Evolutionary conservation across 2,888 invertebrate species (phyloP).

Genomic region (Chirona hameri): DNA sequence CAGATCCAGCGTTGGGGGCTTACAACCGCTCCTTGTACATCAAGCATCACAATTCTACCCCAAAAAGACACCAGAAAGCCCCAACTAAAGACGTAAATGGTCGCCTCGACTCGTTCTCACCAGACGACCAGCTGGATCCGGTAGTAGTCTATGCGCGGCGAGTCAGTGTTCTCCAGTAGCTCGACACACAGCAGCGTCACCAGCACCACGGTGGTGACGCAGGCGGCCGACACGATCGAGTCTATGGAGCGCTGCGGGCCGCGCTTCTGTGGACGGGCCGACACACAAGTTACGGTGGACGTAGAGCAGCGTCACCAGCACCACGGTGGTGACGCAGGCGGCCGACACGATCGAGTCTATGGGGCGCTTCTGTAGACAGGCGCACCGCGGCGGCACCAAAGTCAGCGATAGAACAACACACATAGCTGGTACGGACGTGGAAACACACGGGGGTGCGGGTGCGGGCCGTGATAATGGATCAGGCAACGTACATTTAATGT

Average conservation of each 20-base stretch:
- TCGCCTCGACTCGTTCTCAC: constrained; percentile 29
- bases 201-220: constrained; percentile 78
- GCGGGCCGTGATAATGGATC: too few relatives aligned
- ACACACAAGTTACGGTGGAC: constrained; percentile 48
- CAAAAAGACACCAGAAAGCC: too few relatives aligned
- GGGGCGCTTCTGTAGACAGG: constrained; percentile 65
- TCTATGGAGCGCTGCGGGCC: constrained; percentile 95
- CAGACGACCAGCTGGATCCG: constrained; percentile 37
- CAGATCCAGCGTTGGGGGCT: too few relatives aligned
- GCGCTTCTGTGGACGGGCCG: constrained; percentile 63
- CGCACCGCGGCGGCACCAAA: too few relatives aligned
- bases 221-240: constrained; percentile 90
- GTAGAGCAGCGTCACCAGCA: constrained; percentile 81
- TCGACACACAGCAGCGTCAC: constrained; percentile 87
- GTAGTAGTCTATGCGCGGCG: constrained; percentile 35
- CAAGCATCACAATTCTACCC: too few relatives aligned
- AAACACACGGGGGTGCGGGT: too few relatives aligned
- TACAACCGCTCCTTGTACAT: too few relatives aligned
- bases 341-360: constrained; percentile 95
- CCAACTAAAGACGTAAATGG: too few relatives aligned
- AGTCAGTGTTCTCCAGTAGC: constrained; percentile 58
- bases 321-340: constrained; percentile 80
- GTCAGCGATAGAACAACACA: too few relatives aligned
- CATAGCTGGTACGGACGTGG: too few relatives aligned
- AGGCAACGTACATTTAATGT: too few relatives aligned